A percentile compares a stretch with the other conserved stretches of the same genome.
These are phyloP conservation scores for Sebastes wilsoni DNA, from an alignment of 2,797 vertebrate species.

Conservation along the genomic window DNA sequence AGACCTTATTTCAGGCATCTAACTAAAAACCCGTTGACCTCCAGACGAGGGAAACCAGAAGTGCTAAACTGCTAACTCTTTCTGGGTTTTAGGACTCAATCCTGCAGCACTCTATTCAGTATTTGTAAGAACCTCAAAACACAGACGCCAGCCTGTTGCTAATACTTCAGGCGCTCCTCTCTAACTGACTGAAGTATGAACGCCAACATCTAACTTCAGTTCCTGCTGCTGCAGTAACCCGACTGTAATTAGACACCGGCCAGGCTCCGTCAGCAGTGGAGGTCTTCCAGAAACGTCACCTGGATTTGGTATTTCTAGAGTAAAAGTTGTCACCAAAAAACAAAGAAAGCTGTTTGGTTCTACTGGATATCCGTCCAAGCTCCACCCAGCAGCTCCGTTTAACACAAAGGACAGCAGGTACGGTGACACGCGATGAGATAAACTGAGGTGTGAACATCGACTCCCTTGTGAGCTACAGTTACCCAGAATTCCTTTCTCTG, in stretches of 20 bases:
- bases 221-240: not conserved
- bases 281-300: not conserved
- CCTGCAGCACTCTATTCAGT: too few species aligned
- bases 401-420: conserved; percentile 5
- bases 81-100: too few species aligned
- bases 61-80: too few species aligned
- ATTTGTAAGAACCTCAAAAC: too few species aligned
- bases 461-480: conserved; percentile 13
- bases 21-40: too few species aligned
- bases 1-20: too few species aligned
- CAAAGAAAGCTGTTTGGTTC: not conserved
- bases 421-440: not conserved
- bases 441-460: not conserved
- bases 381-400: conserved; percentile 8
- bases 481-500: conserved; percentile 31
- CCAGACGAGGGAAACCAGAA: too few species aligned
- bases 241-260: too few species aligned
- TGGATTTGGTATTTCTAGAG: not conserved
- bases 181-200: not conserved
- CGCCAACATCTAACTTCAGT: not conserved
- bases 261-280: not conserved
- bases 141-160: too few species aligned
- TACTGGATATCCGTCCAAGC: not conserved
- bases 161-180: too few species aligned
- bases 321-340: not conserved